These are phyloP conservation scores for Pedicia rivosa DNA, from an alignment of 2,888 invertebrate genomes.

Conservation along the genomic window DNA sequence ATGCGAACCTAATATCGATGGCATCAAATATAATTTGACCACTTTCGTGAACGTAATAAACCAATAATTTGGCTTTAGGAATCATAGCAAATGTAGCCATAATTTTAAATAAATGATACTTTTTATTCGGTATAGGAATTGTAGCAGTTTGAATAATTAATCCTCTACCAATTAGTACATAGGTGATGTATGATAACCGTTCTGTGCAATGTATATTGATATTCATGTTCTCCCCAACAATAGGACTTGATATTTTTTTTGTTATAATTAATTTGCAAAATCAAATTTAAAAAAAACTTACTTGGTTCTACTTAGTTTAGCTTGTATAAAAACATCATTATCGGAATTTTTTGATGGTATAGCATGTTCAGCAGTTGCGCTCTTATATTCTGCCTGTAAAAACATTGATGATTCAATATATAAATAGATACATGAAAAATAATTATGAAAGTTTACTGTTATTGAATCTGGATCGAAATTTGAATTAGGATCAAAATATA, in stretches of 20 bases:
- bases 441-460: no score
- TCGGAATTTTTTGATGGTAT: no score
- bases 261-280: no score
- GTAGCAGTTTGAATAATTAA: conserved; percentile 64
- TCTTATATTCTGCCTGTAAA: no score
- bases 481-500: no score
- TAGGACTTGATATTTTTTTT: conserved; percentile 37
- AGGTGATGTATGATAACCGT: conserved; percentile 56
- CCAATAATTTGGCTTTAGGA: conserved; percentile 64
- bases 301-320: no score
- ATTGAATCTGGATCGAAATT: no score
- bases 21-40: conserved; percentile 73
- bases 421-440: no score
- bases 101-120: conserved; percentile 46
- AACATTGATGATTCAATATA: no score
- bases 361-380: no score
- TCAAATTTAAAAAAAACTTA: conserved; percentile 35
- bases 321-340: no score
- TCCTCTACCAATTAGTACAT: conserved; percentile 68
- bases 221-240: conserved; percentile 51
- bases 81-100: conserved; percentile 65
- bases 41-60: conserved; percentile 53
- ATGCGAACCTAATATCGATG: conserved; percentile 46
- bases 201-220: conserved; percentile 60
- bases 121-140: conserved; percentile 33